Percentiles rank a stretch among this genome's conserved stretches.
Conservation (phyloP, 2,888 invertebrate genomes). For the Lobophora halterata region DNA sequence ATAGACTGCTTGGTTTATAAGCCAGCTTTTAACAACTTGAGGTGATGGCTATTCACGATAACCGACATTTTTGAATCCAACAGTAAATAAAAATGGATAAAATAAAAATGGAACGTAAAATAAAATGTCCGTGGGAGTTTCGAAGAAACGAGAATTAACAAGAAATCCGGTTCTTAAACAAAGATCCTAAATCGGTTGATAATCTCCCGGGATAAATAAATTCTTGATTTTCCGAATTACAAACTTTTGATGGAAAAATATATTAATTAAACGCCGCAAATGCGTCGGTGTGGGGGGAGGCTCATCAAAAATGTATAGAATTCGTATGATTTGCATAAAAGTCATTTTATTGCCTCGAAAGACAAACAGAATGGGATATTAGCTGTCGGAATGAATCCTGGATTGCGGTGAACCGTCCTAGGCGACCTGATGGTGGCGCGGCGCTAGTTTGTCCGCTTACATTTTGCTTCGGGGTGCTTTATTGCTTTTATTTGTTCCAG, state of each 20-base stretch:
- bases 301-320: constrained; percentile 82
- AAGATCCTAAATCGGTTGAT: constrained; percentile 20
- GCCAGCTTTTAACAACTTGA: too few species aligned
- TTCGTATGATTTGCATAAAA: constrained; percentile 81
- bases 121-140: too few species aligned
- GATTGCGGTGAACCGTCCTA: constrained; percentile 43
- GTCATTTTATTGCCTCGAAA: constrained; percentile 80
- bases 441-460: constrained; percentile 13
- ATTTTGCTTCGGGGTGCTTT: constrained; percentile 7
- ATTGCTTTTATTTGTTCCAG: constrained; percentile 9
- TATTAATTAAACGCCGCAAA: constrained; percentile 74
- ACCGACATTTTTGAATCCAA: too few species aligned
- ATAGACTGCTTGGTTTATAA: too few species aligned
- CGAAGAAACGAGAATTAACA: too few species aligned
- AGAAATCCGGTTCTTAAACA: constrained; percentile 18
- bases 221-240: constrained; percentile 50
- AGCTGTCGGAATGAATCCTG: constrained; percentile 72
- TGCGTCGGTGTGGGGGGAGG: constrained; percentile 55
- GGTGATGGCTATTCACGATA: too few species aligned
- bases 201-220: constrained; percentile 42
- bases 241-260: constrained; percentile 72
- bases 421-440: constrained; percentile 8
- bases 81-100: too few species aligned
- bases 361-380: constrained; percentile 80
- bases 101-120: too few species aligned